phyloP scores from a whole-genome alignment of 1,140 invertebrate species.

The Drosophila lowei region DNA sequence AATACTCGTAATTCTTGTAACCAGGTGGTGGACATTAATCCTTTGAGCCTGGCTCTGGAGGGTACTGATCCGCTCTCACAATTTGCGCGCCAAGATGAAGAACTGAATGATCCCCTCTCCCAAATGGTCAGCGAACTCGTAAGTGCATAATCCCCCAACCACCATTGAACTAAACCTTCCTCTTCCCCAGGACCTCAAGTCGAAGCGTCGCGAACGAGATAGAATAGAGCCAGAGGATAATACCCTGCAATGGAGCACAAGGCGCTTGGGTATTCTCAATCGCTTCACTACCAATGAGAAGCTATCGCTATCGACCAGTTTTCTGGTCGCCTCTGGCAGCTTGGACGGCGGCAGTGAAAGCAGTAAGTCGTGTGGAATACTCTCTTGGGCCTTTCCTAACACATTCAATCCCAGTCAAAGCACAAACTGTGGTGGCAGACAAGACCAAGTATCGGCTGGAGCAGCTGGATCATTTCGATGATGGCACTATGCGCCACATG shows the following conservation, averaged over 20 bases:
- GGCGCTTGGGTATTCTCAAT: constrained; percentile 89
- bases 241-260: constrained; percentile 90
- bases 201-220: constrained; percentile 71
- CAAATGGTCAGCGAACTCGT: constrained; percentile 87
- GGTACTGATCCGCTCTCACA: constrained; percentile 90
- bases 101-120: constrained; percentile 86
- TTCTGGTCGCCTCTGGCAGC: constrained; percentile 84
- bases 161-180: constrained; percentile 1
- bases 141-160: constrained; percentile 34
- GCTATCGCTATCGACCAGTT: constrained; percentile 94
- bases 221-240: constrained; percentile 83
- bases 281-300: constrained; percentile 97
- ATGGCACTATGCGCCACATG: constrained; percentile 93
- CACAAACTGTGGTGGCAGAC: constrained; percentile 91
- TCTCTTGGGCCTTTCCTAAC: background rate
- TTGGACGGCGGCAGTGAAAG: constrained; percentile 59
- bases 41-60: constrained; percentile 86
- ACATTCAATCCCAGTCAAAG: constrained; percentile 86
- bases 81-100: constrained; percentile 86
- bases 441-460: constrained; percentile 96
- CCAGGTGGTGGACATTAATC: constrained; percentile 83
- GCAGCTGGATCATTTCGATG: constrained; percentile 97
- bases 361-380: constrained; percentile 36
- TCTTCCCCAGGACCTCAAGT: constrained; percentile 49
- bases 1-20: background rate